Base-by-base conservation (phyloP, 2,797 vertebrate species). In the Neostethus bicornis region DNA sequence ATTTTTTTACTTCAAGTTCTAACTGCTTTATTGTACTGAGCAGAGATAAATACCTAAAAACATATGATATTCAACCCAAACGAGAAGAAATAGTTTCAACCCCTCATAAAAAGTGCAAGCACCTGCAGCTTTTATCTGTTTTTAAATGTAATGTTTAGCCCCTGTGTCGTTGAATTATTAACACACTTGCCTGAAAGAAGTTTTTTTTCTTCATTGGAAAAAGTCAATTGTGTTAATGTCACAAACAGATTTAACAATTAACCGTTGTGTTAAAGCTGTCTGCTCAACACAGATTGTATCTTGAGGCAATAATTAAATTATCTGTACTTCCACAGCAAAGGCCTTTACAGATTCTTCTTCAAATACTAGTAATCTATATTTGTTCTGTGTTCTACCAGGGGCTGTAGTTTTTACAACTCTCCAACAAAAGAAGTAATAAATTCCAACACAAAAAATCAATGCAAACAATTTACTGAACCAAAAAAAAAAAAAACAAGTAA, bases 21-120 rank as follows among this genome's bases (percentile, higher is more conserved):
- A 47, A 17, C 23, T 32, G 51, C 38, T 70, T 11, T 34, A 24
- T 48, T 66, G 72, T 50, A 17, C 12, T 61, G 43, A 73, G 28
- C 37, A 19, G 31, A 8, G 38, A 16, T 12, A 58, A 42, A 31
- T 48, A 26, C 63, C 51, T 64, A 51, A 55, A 64, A 37, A 44
- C 38, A 10, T 63, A 38, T 55, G 59, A 41, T 37, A 47, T 48
- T 51, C 24, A 28, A 55, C 24, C 37, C 23, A 3, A 45, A 19
- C 38, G 31, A 44, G 35, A 9, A 25, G 28, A 25, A 46, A 59
- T 49, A 48, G 65, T 65, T 51, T 26, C 44, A 57, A 20, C 19
- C 44, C 24, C 32, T 62, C 25, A 29, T 48, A 53, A 67, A 29
- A 23, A 24, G 34, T 29, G 53, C 28, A 45, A 55, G 21, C 66